Percentiles rank a stretch among this genome's conserved stretches.
Conservation (phyloP, 2,797 vertebrate species). For the Nyctibius grandis region DNA sequence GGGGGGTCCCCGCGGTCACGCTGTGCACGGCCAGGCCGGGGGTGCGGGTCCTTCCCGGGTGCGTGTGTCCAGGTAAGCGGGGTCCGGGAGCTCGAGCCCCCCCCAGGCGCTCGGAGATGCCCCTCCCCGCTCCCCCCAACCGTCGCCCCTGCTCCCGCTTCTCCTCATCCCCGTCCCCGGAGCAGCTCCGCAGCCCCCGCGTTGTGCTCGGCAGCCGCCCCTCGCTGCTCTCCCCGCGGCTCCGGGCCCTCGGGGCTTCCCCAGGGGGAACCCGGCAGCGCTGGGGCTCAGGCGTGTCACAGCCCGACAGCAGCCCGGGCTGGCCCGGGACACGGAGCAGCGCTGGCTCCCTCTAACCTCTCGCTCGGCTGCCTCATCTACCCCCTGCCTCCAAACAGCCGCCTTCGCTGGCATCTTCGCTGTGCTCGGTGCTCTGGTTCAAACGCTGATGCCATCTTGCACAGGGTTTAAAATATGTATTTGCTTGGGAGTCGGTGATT, state of each 20-base stretch:
- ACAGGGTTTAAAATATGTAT: not conserved
- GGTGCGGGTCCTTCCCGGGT: no score
- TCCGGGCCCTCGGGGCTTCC: accelerated
- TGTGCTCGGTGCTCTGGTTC: not conserved
- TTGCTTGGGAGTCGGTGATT: not conserved
- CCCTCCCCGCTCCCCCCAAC: no score
- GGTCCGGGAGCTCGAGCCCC: not conserved
- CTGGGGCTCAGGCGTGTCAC: not conserved
- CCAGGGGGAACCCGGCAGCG: not conserved
- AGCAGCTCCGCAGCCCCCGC: not conserved
- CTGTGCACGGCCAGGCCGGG: no score
- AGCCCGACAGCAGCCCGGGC: no score
- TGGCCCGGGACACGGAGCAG: not conserved
- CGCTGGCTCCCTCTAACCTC: accelerated
- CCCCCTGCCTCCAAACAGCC: not conserved
- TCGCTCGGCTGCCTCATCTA: not conserved
- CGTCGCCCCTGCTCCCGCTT: no score
- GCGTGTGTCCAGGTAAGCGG: no score
- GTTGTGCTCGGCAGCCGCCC: not conserved
- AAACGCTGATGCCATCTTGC: not conserved
- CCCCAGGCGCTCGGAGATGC: no score
- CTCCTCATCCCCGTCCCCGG: no score
- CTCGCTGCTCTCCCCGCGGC: not conserved
- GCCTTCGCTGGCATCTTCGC: accelerated
- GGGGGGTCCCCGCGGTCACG: no score